Conservation (phyloP, 2,888 invertebrate genomes). For the Caenorhabditis sp. region DNA sequence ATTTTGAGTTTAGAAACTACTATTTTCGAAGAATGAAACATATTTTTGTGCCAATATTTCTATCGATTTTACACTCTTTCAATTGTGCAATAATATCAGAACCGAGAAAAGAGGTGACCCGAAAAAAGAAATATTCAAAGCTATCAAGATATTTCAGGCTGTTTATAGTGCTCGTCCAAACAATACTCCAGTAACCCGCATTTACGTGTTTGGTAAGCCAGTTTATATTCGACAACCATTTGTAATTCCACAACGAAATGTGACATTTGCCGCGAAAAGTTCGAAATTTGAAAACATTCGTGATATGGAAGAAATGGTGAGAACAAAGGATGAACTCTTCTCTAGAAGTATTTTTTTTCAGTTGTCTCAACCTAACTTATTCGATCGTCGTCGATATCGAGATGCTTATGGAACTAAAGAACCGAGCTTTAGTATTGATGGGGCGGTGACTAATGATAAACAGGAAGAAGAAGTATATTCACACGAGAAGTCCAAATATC, state of each 20-base stretch:
- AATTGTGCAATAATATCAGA: no score
- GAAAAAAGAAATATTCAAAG: no score
- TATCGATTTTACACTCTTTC: no score
- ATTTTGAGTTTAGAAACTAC: no score
- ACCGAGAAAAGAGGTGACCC: not conserved
- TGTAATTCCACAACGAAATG: slow-evolving; percentile 43
- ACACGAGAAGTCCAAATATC: slow-evolving; percentile 46
- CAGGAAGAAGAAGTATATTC: slow-evolving; percentile 2
- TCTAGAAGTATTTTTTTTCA: not conserved
- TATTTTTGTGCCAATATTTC: no score
- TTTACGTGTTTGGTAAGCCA: slow-evolving; percentile 53
- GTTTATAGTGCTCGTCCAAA: slow-evolving; percentile 50
- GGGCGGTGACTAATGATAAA: not conserved
- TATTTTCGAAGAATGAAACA: no score
- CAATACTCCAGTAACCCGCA: slow-evolving; percentile 51
- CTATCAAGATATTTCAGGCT: no score
- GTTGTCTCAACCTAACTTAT: slow-evolving; percentile 11
- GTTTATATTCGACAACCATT: slow-evolving; percentile 54
- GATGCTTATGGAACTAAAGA: not conserved
- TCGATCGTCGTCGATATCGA: slow-evolving; percentile 11
- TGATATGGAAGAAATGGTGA: not conserved
- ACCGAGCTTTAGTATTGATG: not conserved
- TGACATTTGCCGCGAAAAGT: not conserved
- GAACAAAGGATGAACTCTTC: not conserved
- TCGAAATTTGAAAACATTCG: not conserved